Evolutionary conservation across 92 coral and sea anemone genomes (phyloP).

Genomic region (Umimayanthus chanpuru): DNA sequence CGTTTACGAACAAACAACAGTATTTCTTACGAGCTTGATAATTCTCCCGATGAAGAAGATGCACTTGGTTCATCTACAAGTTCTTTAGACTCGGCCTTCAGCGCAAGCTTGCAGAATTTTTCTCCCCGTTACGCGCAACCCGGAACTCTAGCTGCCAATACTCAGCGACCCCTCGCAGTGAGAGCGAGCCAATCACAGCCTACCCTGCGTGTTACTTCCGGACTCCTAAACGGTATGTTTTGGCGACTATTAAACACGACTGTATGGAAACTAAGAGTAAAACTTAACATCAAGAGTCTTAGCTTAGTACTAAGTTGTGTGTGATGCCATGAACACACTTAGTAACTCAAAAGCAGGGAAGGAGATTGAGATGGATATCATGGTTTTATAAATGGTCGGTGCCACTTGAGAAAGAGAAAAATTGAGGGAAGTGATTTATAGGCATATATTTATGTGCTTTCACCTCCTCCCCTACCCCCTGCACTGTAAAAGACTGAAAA

Average conservation of each 20-base stretch:
- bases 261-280: not conserved
- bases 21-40: constrained; percentile 15
- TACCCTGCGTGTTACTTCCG: not conserved
- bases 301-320: not conserved
- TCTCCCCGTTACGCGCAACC: not conserved
- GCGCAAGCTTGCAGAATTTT: not conserved
- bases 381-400: too few relatives aligned
- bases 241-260: not conserved
- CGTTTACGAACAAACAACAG: constrained; percentile 9
- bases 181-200: constrained; percentile 29
- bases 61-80: constrained; percentile 17
- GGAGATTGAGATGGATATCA: too few relatives aligned
- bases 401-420: too few relatives aligned
- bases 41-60: constrained; percentile 7
- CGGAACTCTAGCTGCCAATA: not conserved
- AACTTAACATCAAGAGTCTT: not conserved
- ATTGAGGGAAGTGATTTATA: too few relatives aligned
- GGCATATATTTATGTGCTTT: too few relatives aligned
- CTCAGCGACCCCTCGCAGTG: constrained; percentile 18
- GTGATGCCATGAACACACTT: too few relatives aligned
- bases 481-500: too few relatives aligned
- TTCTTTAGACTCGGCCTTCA: not conserved
- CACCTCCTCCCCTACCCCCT: too few relatives aligned
- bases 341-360: too few relatives aligned
- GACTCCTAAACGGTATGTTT: constrained; percentile 10